A percentile compares a stretch with the other conserved stretches of the same genome.
Evolutionary conservation across 2,888 invertebrate species (phyloP).

Genomic region (Drosophila percnosoma): DNA sequence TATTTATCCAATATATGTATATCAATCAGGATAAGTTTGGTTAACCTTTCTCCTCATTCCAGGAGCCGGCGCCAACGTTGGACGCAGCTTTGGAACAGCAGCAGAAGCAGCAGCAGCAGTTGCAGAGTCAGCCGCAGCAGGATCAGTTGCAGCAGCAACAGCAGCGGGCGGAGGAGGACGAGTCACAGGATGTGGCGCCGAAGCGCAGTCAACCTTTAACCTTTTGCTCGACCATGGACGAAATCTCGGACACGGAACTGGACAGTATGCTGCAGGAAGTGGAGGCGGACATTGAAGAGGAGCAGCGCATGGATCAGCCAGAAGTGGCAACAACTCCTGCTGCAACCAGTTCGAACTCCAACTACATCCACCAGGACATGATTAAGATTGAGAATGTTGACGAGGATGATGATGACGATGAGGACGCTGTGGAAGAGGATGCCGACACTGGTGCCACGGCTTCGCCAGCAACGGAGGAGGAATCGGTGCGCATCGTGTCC

Average conservation of each 20-base stretch:
- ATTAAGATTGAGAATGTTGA: slow-evolving; percentile 1
- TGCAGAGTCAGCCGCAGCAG: not conserved
- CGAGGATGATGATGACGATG: not conserved
- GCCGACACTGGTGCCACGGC: slow-evolving; percentile 47
- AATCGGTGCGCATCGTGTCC: slow-evolving; percentile 65
- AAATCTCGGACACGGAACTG: slow-evolving; percentile 85
- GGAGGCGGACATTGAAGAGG: slow-evolving; percentile 79
- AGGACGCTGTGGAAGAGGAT: slow-evolving; percentile 22
- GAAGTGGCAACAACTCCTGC: not conserved
- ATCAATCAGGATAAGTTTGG: not conserved
- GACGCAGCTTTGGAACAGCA: not conserved
- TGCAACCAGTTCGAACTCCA: not conserved
- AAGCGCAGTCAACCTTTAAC: slow-evolving; percentile 77
- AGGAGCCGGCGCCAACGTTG: slow-evolving; percentile 29
- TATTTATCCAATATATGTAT: not conserved
- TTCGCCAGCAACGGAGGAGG: slow-evolving; percentile 63
- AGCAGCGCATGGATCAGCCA: slow-evolving; percentile 11
- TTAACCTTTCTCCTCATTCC: not conserved
- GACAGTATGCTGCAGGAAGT: slow-evolving; percentile 85
- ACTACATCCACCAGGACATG: not conserved
- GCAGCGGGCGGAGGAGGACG: slow-evolving; percentile 8
- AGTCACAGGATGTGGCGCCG: slow-evolving; percentile 23
- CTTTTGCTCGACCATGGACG: slow-evolving; percentile 85
- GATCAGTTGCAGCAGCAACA: not conserved
- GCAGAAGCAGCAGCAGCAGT: not conserved